Evolutionary conservation across 2,797 vertebrate genomes (phyloP), one percentile per base, ranked within the genome.

Genomic region (Hafferia zeledoni): DNA sequence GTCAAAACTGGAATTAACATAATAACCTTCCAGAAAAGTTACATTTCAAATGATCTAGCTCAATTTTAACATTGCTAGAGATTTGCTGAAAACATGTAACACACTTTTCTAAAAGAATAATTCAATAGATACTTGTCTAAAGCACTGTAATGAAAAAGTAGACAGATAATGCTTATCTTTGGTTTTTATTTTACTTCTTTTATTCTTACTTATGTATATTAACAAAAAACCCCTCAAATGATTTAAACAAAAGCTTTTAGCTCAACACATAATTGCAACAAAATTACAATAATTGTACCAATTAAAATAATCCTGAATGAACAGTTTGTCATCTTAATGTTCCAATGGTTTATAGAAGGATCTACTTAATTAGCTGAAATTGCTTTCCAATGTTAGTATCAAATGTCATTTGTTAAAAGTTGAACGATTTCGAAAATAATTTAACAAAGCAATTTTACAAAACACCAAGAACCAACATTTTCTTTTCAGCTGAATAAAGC

Each of bases 201-300:
- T 98, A 95, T 98, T 98, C 98, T 98, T 98, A 98, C 97, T 98
- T 99, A 98, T 97, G 97, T 98, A 98, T 98, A 97, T 97, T 98
- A 98, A 99, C 98, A 98, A 99, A 98, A 88, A 99, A 98, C 94
- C 49, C 91, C 95, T 98, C 96, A 96, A 98, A 98, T 98, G 97
- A 98, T 98, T 98, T 98, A 98, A 98, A 98, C 98, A 99, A 99
- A 98, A 97, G 98, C 98, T 99, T 99, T 99, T 98, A 99, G 98
- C 98, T 98, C 97, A 96, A 98, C 97, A 98, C 97, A 98, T 99
- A 99, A 99, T 99, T 99, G 99, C 98, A 97, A 98, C 98, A 98
- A 99, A 99, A 99, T 99, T 99, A 99, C 98, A 99, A 99, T 99
- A 99, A 99, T 99, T 99, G 99, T 99, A 97, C 98, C 99, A 99